Conservation (phyloP, 2,797 vertebrate genomes). For the Limosa lapponica region DNA sequence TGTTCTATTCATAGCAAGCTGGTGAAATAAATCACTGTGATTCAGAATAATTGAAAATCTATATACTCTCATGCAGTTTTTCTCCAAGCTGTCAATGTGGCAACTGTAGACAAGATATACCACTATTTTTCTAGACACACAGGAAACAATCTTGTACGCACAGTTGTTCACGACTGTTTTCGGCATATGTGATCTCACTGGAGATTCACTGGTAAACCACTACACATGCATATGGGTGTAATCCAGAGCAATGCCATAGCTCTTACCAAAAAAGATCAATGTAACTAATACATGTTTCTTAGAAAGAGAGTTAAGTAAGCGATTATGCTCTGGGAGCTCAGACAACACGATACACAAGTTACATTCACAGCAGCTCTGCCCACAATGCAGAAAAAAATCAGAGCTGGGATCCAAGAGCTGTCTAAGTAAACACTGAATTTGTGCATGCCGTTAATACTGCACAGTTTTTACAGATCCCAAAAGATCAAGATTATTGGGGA, state of each 20-base stretch:
- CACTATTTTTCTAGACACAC: not conserved
- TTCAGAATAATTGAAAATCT: not conserved
- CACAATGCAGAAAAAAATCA: not conserved
- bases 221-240: not conserved
- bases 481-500: not conserved
- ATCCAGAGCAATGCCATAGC: not conserved
- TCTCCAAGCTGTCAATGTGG: not conserved
- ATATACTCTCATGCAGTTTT: not conserved
- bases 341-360: not conserved
- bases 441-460: not conserved
- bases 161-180: not conserved
- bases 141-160: not conserved
- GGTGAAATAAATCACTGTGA: not conserved
- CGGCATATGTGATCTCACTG: not conserved
- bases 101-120: not conserved
- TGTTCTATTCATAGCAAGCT: not conserved
- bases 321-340: not conserved
- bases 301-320: not conserved
- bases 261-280: not conserved
- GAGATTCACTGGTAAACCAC: not conserved
- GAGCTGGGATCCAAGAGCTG: not conserved
- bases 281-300: not conserved
- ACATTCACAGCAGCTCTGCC: not conserved
- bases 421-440: not conserved
- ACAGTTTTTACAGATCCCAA: not conserved